Conservation (phyloP, 2,113 vertebrate genomes). For the Gadus macrocephalus region DNA sequence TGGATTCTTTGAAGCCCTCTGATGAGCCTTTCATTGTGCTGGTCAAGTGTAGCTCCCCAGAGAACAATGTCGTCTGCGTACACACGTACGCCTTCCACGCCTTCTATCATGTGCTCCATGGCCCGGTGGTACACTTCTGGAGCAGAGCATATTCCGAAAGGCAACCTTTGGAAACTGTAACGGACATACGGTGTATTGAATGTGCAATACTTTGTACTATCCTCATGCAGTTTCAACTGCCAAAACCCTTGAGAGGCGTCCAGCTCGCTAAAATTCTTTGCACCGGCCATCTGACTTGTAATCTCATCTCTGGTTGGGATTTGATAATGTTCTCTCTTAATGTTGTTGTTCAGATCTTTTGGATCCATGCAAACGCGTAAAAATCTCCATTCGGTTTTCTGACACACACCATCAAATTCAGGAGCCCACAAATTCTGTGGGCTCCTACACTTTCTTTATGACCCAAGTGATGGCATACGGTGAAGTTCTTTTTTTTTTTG, state of each 20-base stretch:
- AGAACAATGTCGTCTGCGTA: conserved; percentile 16
- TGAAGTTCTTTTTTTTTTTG: too few relatives aligned
- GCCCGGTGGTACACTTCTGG: conserved; percentile 17
- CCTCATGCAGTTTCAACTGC: conserved; percentile 23
- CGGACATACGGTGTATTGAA: conserved; percentile 20
- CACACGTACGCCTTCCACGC: conserved; percentile 2
- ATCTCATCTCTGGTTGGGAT: conserved; percentile 17
- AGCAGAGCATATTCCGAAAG: conserved; percentile 20
- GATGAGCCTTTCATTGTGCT: conserved; percentile 13
- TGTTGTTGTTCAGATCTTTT: too few relatives aligned
- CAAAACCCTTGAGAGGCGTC: conserved; percentile 35
- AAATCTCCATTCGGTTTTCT: too few relatives aligned
- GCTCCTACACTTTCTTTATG: too few relatives aligned
- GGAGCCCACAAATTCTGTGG: too few relatives aligned
- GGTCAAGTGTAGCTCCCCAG: conserved; percentile 11
- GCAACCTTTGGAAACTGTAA: conserved; percentile 21
- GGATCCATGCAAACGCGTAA: too few relatives aligned
- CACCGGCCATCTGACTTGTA: conserved; percentile 14
- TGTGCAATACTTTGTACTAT: conserved; percentile 12
- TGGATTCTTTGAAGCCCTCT: background rate
- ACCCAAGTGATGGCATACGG: too few relatives aligned
- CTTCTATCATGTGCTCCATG: conserved; percentile 15
- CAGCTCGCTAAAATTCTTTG: conserved; percentile 19
- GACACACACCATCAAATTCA: too few relatives aligned
- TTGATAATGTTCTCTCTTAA: conserved; percentile 5